These are phyloP conservation scores for Heliconius ethilla DNA, from an alignment of 2,888 invertebrate genomes.

Conservation along the genomic window DNA sequence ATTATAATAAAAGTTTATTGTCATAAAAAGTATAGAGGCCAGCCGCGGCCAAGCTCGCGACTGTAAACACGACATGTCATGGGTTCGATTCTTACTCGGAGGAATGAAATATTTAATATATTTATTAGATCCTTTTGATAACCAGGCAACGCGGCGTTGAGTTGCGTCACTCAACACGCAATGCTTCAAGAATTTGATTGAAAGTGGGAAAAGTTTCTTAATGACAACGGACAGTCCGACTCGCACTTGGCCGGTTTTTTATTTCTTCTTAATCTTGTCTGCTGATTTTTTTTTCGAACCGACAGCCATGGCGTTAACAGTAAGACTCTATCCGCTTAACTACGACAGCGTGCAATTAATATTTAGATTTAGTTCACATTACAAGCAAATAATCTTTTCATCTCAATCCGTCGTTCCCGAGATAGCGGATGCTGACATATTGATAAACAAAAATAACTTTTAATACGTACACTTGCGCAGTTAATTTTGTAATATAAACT, in stretches of 20 bases:
- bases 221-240: not conserved
- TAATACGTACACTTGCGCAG: constrained; percentile 24
- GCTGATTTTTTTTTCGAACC: too few relatives aligned
- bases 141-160: not conserved
- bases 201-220: not conserved
- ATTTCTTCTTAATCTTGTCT: too few relatives aligned
- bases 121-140: not conserved
- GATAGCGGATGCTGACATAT: constrained; percentile 33
- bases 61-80: not conserved
- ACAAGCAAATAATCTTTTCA: constrained; percentile 18
- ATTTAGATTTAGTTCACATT: too few relatives aligned
- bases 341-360: too few relatives aligned
- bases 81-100: not conserved
- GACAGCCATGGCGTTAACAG: too few relatives aligned
- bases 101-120: not conserved
- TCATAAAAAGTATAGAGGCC: not conserved
- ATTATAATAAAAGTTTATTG: not conserved
- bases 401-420: constrained; percentile 25
- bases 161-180: not conserved
- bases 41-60: not conserved
- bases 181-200: not conserved
- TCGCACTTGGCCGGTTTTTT: too few relatives aligned
- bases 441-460: constrained; percentile 32
- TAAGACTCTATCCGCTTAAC: too few relatives aligned
- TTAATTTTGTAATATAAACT: constrained; percentile 17